Percentiles rank a stretch among this genome's conserved stretches.
Conservation (phyloP, 2,888 invertebrate species). For the Zaprionus obscuricornis region DNA sequence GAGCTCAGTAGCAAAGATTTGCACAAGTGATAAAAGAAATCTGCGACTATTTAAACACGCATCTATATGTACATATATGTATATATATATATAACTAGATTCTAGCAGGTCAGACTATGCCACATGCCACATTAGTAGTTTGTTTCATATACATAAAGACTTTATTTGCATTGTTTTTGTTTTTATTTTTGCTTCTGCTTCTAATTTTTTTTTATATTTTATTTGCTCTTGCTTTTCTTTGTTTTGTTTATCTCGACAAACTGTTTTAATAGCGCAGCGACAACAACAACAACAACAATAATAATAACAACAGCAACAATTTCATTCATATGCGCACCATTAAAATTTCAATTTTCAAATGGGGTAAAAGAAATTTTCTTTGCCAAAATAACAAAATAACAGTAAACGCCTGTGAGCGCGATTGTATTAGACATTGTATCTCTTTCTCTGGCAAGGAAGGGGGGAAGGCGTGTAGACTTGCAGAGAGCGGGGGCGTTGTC, state of each 20-base stretch:
- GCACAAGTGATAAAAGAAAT: conserved; percentile 26
- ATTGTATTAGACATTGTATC: no score
- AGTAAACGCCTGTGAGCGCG: not conserved
- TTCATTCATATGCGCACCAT: conserved; percentile 63
- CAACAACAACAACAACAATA: conserved; percentile 24
- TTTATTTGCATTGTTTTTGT: conserved; percentile 40
- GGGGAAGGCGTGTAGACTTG: not conserved
- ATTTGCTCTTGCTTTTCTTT: no score
- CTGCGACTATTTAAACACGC: conserved; percentile 26
- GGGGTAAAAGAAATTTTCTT: conserved; percentile 32
- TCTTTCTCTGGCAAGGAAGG: no score
- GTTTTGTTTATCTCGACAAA: conserved; percentile 53
- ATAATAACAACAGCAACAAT: conserved; percentile 18
- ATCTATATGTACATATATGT: not conserved
- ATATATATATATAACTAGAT: not conserved
- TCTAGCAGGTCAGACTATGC: no score
- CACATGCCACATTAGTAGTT: not conserved
- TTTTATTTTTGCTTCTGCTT: conserved; percentile 14
- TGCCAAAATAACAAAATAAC: conserved; percentile 7
- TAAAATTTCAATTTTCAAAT: conserved; percentile 60
- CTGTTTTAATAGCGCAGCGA: conserved; percentile 55
- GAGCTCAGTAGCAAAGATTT: conserved; percentile 16
- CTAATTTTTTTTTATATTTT: conserved; percentile 29
- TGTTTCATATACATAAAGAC: conserved; percentile 22
- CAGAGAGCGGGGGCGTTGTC: conserved; percentile 3